Evolutionary conservation across 1,140 invertebrate genomes (phyloP), one percentile per base, ranked within the genome.

Genomic region (Venturia canescens): DNA sequence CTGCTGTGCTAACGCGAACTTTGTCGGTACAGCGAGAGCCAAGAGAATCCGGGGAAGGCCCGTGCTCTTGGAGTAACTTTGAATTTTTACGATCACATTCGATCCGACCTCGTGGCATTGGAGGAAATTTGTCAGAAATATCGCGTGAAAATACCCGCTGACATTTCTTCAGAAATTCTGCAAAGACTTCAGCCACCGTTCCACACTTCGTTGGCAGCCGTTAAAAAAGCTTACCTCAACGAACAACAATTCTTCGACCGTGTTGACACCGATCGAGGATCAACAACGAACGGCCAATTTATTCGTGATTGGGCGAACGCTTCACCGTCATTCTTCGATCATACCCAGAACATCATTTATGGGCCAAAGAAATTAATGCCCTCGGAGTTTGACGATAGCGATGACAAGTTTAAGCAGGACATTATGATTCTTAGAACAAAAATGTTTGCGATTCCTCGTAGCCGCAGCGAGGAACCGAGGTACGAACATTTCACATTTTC

Each of bases 381-480:
- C 6, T 75, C 79, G 26, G 67, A 82, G 31, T 84, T 83, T 31
- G 84, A 83, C 27, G 75, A 82, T 15, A 57, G 67, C 0, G 84
- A 86, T 50, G 18, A 79, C 23, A 84, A 84, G 2, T 86, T 86
- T 34, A 80, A 75, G 18, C 79, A 86, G 3, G 83, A 86, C 0
- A 75, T 86, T 21, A 27, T 72, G 27, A 34, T 48, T 2, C 63
- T 86, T 7, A 16, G 84, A 53, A 72, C 72, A 3, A 81, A 80
- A 67, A 60, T 83, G 66, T 83, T 85, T 60, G 18, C 27, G 2
- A 21, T 16, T 23, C 80, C 13, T 31, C 77, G 0, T 53, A 31
- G 50, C 27, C 71, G 7, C 7, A 29, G 38, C 7, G 9, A 4
- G 1, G 78, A 13, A 1, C n/a, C 71, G 83, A 84, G 69, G 83